Base-by-base conservation (phyloP, 2,113 vertebrate species). In the Pithys albifrons region DNA sequence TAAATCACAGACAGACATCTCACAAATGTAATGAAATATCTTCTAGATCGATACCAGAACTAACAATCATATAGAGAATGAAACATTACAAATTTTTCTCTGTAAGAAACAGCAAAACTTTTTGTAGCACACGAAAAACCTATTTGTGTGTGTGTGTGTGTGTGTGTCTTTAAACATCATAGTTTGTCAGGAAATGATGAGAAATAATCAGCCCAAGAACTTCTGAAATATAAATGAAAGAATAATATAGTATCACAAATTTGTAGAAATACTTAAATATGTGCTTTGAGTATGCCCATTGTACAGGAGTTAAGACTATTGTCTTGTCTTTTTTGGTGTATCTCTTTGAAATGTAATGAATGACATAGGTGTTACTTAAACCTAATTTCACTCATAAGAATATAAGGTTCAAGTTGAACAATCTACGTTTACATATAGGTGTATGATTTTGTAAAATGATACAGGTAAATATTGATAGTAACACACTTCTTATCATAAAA, bases 1-100 rank as follows among this genome's bases (percentile, higher is more conserved):
- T 81, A 93, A 95, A 89, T 94, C 75, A 67, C 31, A 91, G 52
- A 39, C 52, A 75, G 43, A 9, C 7, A 69, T 69, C 10, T 82
- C 27, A 61, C 14, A 94, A 81, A 72, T 43, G 7, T 71, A 70
- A 55, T 66, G 46, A 85, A 69, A 5, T 69, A 67, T 35, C 17
- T 85, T 19, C 5, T 74, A 69, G 77, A 72, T 73, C 49, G 51
- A 62, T 66, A 91, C 25, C 14, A 65, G 25, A 89, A 83, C 7
- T 72, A 24, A 70, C 62, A 62, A 22, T 37, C 18, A 74, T 52
- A 76, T 4, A 2, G 12, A 55, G 19, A 87, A 77, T 49, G 7
- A 78, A 39, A 61, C 37, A 28, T 9, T 78, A 11, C 8, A 51
- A 4, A 2, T 41, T 90, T 41, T 89, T 86, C 48, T 65, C 11